Evolutionary conservation across 2,797 vertebrate species (phyloP).

Genomic region (Anolis apletophallus): DNA sequence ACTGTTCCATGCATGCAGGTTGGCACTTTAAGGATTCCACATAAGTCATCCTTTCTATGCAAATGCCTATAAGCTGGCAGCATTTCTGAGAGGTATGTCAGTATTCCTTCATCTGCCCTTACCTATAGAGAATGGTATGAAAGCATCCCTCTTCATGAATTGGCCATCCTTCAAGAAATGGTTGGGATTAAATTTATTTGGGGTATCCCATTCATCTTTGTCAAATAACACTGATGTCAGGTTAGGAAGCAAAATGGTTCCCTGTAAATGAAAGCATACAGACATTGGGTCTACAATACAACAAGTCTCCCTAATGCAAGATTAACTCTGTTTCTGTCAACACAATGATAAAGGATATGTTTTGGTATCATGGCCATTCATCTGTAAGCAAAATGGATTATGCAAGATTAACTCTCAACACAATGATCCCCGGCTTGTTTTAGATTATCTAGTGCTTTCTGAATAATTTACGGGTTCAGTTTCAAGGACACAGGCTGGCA

Average conservation of each 20-base stretch:
- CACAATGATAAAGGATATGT: not conserved
- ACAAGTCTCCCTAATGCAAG: not conserved
- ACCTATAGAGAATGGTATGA: constrained; percentile 90
- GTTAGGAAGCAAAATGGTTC: constrained; percentile 76
- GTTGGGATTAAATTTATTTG: constrained; percentile 83
- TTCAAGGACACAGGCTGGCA: too few species aligned
- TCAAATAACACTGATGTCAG: constrained; percentile 86
- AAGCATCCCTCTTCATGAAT: constrained; percentile 82
- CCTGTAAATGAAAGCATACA: constrained; percentile 71
- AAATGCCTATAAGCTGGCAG: not conserved
- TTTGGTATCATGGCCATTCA: too few species aligned
- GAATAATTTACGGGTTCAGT: not conserved
- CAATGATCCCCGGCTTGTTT: too few species aligned
- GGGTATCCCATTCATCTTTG: constrained; percentile 86
- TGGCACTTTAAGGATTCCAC: too few species aligned
- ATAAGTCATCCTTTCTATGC: not conserved
- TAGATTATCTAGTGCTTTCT: too few species aligned
- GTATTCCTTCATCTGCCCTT: not conserved
- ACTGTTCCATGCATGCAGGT: too few species aligned
- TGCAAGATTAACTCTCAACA: too few species aligned
- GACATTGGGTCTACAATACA: not conserved
- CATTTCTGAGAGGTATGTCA: too few species aligned
- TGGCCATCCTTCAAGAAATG: constrained; percentile 87
- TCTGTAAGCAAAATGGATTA: too few species aligned
- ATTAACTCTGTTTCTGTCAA: not conserved